A percentile compares a stretch with the other conserved stretches of the same genome.
Evolutionary conservation across 2,113 vertebrate genomes (phyloP).

Genomic region (Ochotona princeps): DNA sequence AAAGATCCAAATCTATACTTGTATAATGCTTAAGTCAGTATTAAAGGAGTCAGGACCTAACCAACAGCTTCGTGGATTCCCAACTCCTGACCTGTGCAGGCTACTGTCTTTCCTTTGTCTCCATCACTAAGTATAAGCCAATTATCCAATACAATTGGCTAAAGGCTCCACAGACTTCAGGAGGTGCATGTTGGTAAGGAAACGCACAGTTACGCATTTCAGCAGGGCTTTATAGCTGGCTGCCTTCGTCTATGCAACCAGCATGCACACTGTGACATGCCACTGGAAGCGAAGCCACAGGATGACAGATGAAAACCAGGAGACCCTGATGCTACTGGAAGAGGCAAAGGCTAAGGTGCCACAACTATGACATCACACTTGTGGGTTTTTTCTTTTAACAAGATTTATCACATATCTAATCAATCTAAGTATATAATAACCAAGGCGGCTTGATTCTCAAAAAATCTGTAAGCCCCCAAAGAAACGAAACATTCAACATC

Average conservation of each 20-base stretch:
- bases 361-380: constrained; percentile 43
- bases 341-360: constrained; percentile 1
- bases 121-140: constrained; percentile 50
- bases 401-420: constrained; percentile 26
- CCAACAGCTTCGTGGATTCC: neutral
- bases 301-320: neutral
- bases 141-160: constrained; percentile 4
- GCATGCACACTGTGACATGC: neutral
- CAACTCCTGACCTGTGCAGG: neutral
- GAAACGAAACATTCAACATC: constrained; percentile 43
- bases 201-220: neutral
- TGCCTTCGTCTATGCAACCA: neutral
- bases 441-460: constrained; percentile 8
- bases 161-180: constrained; percentile 34
- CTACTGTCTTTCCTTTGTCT: neutral
- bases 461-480: constrained; percentile 50
- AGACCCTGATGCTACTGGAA: neutral
- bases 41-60: neutral
- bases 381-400: constrained; percentile 30
- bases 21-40: constrained; percentile 7
- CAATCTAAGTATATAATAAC: constrained; percentile 46
- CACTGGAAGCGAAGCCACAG: constrained; percentile 24
- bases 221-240: neutral
- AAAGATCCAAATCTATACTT: constrained; percentile 45
- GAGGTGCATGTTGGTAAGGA: constrained; percentile 35